Base-by-base conservation (phyloP, 2,888 invertebrate species). In the Mycalesis mineus region DNA sequence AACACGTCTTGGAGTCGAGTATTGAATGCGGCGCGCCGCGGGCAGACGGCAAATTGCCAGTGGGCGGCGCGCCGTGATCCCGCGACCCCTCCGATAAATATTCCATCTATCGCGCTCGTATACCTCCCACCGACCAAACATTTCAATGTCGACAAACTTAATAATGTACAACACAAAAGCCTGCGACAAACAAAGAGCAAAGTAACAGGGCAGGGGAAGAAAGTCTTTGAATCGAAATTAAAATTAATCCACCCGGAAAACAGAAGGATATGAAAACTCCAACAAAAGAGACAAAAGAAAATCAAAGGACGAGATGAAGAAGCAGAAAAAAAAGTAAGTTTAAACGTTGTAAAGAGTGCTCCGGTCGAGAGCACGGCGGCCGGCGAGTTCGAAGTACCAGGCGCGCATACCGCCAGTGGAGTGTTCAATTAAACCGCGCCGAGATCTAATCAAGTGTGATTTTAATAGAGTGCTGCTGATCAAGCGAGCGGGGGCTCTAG, bases 381-480 rank as follows among this genome's bases (percentile, higher is more conserved):
- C 60, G 66, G 69, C 65, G 69, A 64, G 62, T 37, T 65, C 64
- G 65, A 62, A 65, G 75, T 77, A 83, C 81, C 80, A 82, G 82
- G 83, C 78, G 77, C 70, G 74, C 83, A 82, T 82, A 78, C 77
- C 73, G 68, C 73, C 66, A 65, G 69, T 68, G 75, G 72, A 78
- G 80, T 74, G 77, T 82, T 80, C 81, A 84, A 86, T 84, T 84
- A 82, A 82, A 80, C 75, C 72, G 75, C 77, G 70, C 73, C 69
- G 72, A 77, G 80, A 84, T 82, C 75, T 84, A 82, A 87, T 84
- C 84, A 80, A 85, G 81, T 80, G 83, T 80, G 79, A 84, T 83
- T 84, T 82, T 84, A 82, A 83, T 82, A 80, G 76, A 83, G 77
- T 75, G 73, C 74, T 74, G 77, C 67, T 72, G 77, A 77, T 78